phyloP scores from a whole-genome alignment of 1,140 invertebrate species.

The Hyposmocoma kahamanoa region DNA sequence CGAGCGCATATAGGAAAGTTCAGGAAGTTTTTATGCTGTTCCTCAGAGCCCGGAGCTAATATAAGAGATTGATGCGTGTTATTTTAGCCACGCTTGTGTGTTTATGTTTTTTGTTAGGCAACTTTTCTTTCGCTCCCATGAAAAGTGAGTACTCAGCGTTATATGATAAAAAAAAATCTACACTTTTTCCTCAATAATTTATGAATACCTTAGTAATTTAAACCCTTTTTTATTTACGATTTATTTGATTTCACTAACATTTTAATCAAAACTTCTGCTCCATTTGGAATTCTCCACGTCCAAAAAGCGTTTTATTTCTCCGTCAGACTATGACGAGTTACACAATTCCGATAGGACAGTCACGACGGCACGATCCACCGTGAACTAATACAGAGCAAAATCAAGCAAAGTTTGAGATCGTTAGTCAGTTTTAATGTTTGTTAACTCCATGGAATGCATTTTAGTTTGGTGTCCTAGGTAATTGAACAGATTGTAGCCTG shows the following conservation, averaged over 20 bases:
- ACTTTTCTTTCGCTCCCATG: background rate
- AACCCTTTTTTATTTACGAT: too few species aligned
- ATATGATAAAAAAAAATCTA: too few species aligned
- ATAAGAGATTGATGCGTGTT: slow-evolving; percentile 59
- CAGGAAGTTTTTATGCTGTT: slow-evolving; percentile 66
- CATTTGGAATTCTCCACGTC: too few species aligned
- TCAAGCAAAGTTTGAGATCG: background rate
- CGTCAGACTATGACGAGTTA: background rate
- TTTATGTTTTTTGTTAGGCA: background rate
- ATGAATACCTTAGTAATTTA: too few species aligned
- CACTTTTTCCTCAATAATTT: too few species aligned
- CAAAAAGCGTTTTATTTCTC: background rate
- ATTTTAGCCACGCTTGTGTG: slow-evolving; percentile 18
- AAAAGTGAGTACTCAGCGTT: too few species aligned
- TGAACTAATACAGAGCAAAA: background rate
- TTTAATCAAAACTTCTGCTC: too few species aligned
- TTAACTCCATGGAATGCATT: too few species aligned
- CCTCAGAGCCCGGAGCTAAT: slow-evolving; percentile 42
- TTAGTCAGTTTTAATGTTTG: slow-evolving; percentile 2
- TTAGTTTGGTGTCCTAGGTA: too few species aligned
- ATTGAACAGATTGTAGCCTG: too few species aligned
- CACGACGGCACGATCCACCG: slow-evolving; percentile 1
- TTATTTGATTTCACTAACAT: too few species aligned
- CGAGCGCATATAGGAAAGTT: slow-evolving; percentile 59
- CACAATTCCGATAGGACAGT: background rate